These are phyloP conservation scores for Gymnogyps californianus DNA, from an alignment of 2,113 vertebrate genomes.

Conservation along the genomic window DNA sequence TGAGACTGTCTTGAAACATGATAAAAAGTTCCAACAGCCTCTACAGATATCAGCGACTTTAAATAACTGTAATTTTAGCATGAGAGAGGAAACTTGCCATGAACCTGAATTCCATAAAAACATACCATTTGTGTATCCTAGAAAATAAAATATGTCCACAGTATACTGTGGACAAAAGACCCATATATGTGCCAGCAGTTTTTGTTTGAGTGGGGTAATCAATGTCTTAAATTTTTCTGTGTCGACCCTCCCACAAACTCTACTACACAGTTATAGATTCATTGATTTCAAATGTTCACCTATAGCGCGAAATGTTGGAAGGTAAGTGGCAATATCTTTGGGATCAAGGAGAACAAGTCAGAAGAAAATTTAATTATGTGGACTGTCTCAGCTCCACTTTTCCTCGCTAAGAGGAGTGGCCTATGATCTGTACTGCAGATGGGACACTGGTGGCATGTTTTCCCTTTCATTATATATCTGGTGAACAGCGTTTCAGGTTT, in stretches of 20 bases:
- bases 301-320: not conserved
- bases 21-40: not conserved
- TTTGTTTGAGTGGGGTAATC: not conserved
- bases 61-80: not conserved
- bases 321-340: not conserved
- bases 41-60: not conserved
- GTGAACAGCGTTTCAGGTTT: not conserved
- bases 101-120: not conserved
- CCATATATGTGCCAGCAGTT: fast-evolving
- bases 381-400: not conserved
- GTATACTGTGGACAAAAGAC: not conserved
- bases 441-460: not conserved
- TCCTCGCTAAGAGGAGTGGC: not conserved
- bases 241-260: not conserved
- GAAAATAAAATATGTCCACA: not conserved
- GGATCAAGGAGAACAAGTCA: not conserved
- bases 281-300: not conserved
- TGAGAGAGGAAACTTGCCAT: not conserved
- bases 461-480: not conserved
- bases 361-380: not conserved
- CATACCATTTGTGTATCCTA: not conserved
- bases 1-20: not conserved
- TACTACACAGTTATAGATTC: not conserved
- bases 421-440: not conserved
- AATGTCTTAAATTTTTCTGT: not conserved